Evolutionary conservation across 2,113 vertebrate species (phyloP), one percentile per base, ranked within the genome.

Genomic region (Zapornia atra): DNA sequence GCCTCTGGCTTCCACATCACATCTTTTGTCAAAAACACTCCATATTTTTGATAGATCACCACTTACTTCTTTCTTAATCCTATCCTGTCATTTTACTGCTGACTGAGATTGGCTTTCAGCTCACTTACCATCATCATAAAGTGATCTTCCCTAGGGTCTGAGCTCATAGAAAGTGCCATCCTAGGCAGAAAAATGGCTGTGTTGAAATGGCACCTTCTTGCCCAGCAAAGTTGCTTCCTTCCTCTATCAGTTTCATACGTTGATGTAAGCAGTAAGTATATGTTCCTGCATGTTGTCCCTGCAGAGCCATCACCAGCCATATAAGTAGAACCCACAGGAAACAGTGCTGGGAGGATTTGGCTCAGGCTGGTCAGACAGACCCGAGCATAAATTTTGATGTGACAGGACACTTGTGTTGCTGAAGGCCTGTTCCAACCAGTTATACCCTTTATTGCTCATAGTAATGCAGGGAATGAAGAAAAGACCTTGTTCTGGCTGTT

Each of bases 51-150:
- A 95, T 79, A 86, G 81, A 95, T 94, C 61, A 79, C 84, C 73
- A 84, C 91, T 94, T 91, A 75, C 40, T 91, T 89, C 65, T 64
- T 91, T 87, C 91, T 94, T 91, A 95, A 92, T 95, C 69, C 70
- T 61, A 76, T 90, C 66, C 61, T 92, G 81, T 87, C 81, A 87
- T 85, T 94, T 94, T 96, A 91, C 85, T 92, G 86, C 87, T 95
- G 81, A 75, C 65, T 54, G 77, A 89, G 94, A 91, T 82, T 79
- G 78, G 66, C 89, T 96, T 94, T 92, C 77, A 94, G 73, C 78
- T 94, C 65, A 79, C 93, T 93, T 93, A 88, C 61, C 87, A 57
- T 85, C 73, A 91, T 87, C 81, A 61, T 72, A 85, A 96, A 92
- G 86, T 94, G 86, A 82, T 95, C 91, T 94, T 77, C 93, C 78